Base-by-base conservation (phyloP, 1,140 invertebrate genomes). In the Drosophila littoralis region DNA sequence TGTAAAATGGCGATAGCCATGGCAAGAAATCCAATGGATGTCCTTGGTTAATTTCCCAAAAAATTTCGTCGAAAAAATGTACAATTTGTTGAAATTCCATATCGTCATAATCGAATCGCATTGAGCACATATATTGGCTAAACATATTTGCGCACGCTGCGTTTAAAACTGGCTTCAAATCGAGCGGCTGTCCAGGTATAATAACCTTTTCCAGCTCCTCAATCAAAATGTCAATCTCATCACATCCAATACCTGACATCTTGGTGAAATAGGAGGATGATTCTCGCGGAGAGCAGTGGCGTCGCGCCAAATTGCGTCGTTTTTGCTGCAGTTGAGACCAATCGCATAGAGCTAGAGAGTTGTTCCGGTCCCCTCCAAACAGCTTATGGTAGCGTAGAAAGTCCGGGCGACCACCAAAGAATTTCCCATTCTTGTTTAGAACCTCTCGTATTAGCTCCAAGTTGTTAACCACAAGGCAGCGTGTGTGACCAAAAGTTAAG, bases 31-130 rank as follows among this genome's bases (percentile, higher is more conserved):
- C 97, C 0, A 97, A 94, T 0, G 96, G 95, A 83, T 97, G 97
- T 0, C 97, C 97, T 89, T 97, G 96, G 88, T 98, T 98, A 40
- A 98, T 96, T 84, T 98, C 97, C 94, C 95, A 97, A 92, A 98
- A 98, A 3, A 98, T 96, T 60, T 95, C 94, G 81, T 98, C 97
- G 77, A 97, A 98, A 75, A 95, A 95, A 15, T 93, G 81, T 0
- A 97, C 94, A 59, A 97, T 94, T 42, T 94, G 93, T 7, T 92
- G 85, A 91, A 97, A 98, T 1, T 94, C 93, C 0, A 67, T 1
- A 75, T 98, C 95, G 6, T 94, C 93, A 40, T 94, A 93, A 1
- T 95, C 94, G 76, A 97, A 97, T 2, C 95, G 93, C 1, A 93
- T 94, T 35, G 95, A 96, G 93, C 97, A 97, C 94, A 98, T 97